phyloP scores from a whole-genome alignment of 2,888 invertebrate genomes.

The Mimas tiliae region DNA sequence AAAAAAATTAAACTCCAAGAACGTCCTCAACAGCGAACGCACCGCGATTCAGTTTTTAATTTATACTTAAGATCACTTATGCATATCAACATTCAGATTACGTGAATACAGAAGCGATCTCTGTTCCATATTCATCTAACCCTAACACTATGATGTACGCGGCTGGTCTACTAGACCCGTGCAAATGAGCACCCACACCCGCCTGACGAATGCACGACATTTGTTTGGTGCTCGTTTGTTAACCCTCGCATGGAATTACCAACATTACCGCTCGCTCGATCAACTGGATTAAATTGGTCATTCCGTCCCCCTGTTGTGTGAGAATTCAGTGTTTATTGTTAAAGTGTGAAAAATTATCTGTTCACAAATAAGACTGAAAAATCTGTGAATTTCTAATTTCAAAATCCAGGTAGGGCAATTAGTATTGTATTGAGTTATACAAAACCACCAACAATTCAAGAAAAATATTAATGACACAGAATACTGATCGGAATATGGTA shows the following conservation, averaged over 20 bases:
- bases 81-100: too few relatives aligned
- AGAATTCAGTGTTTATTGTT: not conserved
- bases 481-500: too few relatives aligned
- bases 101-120: conserved; percentile 37
- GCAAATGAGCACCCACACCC: conserved; percentile 57
- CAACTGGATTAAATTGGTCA: conserved; percentile 53
- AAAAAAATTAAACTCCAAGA: too few relatives aligned
- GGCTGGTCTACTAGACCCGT: conserved; percentile 47
- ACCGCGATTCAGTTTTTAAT: too few relatives aligned
- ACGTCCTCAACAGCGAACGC: too few relatives aligned
- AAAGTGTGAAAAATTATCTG: not conserved
- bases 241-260: conserved; percentile 46
- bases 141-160: conserved; percentile 49
- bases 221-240: conserved; percentile 60
- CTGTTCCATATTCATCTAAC: conserved; percentile 29
- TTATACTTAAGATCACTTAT: too few relatives aligned
- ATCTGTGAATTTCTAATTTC: too few relatives aligned
- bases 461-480: too few relatives aligned
- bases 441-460: too few relatives aligned
- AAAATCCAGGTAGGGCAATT: too few relatives aligned
- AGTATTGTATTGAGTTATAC: too few relatives aligned
- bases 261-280: conserved; percentile 41
- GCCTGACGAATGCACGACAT: conserved; percentile 63
- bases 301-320: conserved; percentile 38
- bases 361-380: not conserved